Base-by-base conservation (phyloP, 2,797 vertebrate species). In the Spinibarbus caldwelli region DNA sequence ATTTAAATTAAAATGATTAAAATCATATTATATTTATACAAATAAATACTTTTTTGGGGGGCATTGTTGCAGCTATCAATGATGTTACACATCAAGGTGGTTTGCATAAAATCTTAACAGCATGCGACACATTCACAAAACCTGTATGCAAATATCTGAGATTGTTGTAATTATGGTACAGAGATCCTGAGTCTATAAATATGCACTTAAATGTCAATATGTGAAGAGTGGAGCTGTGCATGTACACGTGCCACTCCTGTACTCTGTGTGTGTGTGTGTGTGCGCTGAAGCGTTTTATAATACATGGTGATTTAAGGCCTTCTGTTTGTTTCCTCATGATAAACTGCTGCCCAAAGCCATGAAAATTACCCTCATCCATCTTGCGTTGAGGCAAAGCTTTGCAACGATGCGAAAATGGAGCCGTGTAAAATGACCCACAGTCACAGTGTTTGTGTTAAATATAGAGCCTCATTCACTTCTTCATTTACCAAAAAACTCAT, bases 281-380 rank as follows among this genome's bases (percentile, higher is more conserved):
- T 36, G 34, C 1, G 47, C 54, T 70, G 77, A 85, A 47, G 71
- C 47, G 71, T 83, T 89, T 93, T 59, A 66, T 85, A 93, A 92
- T 91, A 86, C 87, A 52, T 86, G 72, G 89, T 90, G 92, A 94
- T 92, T 93, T 92, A 93, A 92, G 89, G 91, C 88, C 89, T 88
- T 88, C 82, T 92, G 89, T 94, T 95, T 93, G 89, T 92, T 95
- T 92, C 92, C 90, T 86, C 23, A 57, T 95, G 95, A 95, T 92
- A 92, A 95, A 96, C 90, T 89, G 91, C 90, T 85, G 92, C 94
- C 92, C 92, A 90, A 87, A 91, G 92, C 92, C 92, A 94, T 17
- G 89, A 92, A 96, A 97, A 96, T 96, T 95, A 95, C 94, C 87
- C 88, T 94, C 95, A 96, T 96, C 94, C 94, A 95, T 96, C 95